Base-by-base conservation (phyloP, 2,888 invertebrate species). In the Euphydryas editha region DNA sequence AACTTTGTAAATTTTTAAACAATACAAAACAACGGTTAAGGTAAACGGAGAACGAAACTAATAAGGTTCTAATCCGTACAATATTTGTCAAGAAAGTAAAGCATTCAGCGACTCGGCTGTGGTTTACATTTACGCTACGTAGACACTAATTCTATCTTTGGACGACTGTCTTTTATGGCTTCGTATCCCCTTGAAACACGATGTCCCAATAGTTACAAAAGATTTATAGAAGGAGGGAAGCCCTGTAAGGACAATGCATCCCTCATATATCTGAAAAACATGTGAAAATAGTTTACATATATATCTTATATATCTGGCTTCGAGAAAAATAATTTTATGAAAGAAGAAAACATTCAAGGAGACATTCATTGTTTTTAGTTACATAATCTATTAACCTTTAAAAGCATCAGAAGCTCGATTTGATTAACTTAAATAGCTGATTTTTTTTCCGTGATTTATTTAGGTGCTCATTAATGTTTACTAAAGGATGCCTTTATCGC, bases 121-220 rank as follows among this genome's bases (percentile, higher is more conserved):
- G 78, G 80, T 80, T 83, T 78, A 82, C 83, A 79, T 80, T 83
- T 78, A 82, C 83, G 82, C 78, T 76, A 78, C 76, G 75, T 79
- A 78, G 78, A 80, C 81, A 78, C 77, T 81, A 80, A 78, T 77
- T 68, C 75, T 80, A 78, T 82, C 79, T 78, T 74, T 75, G 76
- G 79, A 76, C 78, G 76, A 77, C 80, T 80, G 82, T 76, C 78
- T 82, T 86, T 86, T 85, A 83, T 81, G 75, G 80, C 75, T 76
- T 79, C 77, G 67, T 70, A 70, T 69, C 77, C 84, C 82, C 79
- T 65, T 62, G 57, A 68, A 74, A 72, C 75, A 77, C 74, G 78
- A 75, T 76, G 78, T 75, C 77, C 76, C 74, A 76, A 78, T 76
- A 71, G 77, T 73, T 71, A 63, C 59, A 30, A 70, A 68, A 72